Percentiles rank a stretch among this genome's conserved stretches.
Evolutionary conservation across 2,888 invertebrate species (phyloP).

Genomic region (Plebejus argus): DNA sequence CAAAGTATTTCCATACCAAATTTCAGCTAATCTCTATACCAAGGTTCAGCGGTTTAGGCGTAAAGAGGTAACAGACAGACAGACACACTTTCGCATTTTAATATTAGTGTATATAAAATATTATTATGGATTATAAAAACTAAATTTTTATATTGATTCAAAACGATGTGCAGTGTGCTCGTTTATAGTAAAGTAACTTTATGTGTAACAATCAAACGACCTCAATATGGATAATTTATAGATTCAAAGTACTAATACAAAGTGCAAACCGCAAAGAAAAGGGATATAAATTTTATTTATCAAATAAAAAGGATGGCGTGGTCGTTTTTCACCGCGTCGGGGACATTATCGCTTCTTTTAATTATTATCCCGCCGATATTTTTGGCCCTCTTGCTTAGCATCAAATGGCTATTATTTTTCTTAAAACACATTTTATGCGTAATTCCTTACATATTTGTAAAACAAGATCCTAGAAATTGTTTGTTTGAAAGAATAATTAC

Average conservation of each 20-base stretch:
- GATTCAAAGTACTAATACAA: slow-evolving; percentile 48
- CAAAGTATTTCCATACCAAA: too few relatives aligned
- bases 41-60: too few relatives aligned
- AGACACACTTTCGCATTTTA: too few relatives aligned
- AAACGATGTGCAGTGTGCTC: not conserved
- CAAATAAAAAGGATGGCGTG: slow-evolving; percentile 80
- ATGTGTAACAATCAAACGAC: not conserved
- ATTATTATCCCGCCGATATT: slow-evolving; percentile 80
- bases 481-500: not conserved
- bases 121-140: too few relatives aligned
- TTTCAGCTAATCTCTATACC: too few relatives aligned
- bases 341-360: slow-evolving; percentile 81
- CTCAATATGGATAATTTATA: not conserved
- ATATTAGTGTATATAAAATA: too few relatives aligned
- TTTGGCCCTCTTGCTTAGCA: slow-evolving; percentile 53
- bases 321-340: slow-evolving; percentile 76
- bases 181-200: not conserved
- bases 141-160: not conserved
- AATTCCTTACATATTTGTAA: not conserved
- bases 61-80: too few relatives aligned
- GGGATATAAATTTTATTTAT: slow-evolving; percentile 80
- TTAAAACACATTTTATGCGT: slow-evolving; percentile 29
- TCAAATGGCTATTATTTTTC: slow-evolving; percentile 35
- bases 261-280: slow-evolving; percentile 61
- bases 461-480: not conserved